Base-by-base conservation (phyloP, 2,113 vertebrate species). In the Prionailurus bengalensis region DNA sequence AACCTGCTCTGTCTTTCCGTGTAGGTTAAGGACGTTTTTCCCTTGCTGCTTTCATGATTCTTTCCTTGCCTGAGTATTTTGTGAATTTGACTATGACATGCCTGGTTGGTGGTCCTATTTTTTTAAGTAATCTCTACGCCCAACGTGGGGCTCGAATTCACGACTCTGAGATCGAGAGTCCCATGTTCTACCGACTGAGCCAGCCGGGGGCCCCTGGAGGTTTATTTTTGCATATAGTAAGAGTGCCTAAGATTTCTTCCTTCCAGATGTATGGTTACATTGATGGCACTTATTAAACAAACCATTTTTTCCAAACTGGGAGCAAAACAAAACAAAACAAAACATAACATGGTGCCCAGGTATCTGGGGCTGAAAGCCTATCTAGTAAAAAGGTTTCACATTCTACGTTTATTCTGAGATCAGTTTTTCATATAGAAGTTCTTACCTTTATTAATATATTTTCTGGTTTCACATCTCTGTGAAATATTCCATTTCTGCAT, bases 391-490 rank as follows among this genome's bases (percentile, higher is more conserved):
- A 2, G 3, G 0, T 1, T 81, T 81, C 9, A 70, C 19, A 15
- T 66, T 86, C 68, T 53, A 78, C 25, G 68, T 95, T 73, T 86
- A 96, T 36, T 82, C 90, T 55, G 83, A 79, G 65, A 92, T 2
- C 53, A n/a, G 10, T 4, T 27, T 51, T 76, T 97, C 65, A 97
- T 4, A 42, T 12, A 68, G 96, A 92, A 93, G 25, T 58, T 93
- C 99, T 99, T 98, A 99, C 99, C 98, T 99, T 99, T 97, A 99
- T 99, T 86, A 99, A 97, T 97, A 99, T 99, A 86, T 99, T 99
- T 98, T 99, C 99, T 89, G 99, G 99, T 97, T 99, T 99, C 83
- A 99, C 99, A 58, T 99, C 99, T 98, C 99, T 99, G 96, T 99
- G 99, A 98, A 99, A 99, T 97, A 99, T 98, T 78, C 99, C 99